Evolutionary conservation across 2,113 vertebrate species (phyloP).

Genomic region (Cyanoramphus novaezelandiae): DNA sequence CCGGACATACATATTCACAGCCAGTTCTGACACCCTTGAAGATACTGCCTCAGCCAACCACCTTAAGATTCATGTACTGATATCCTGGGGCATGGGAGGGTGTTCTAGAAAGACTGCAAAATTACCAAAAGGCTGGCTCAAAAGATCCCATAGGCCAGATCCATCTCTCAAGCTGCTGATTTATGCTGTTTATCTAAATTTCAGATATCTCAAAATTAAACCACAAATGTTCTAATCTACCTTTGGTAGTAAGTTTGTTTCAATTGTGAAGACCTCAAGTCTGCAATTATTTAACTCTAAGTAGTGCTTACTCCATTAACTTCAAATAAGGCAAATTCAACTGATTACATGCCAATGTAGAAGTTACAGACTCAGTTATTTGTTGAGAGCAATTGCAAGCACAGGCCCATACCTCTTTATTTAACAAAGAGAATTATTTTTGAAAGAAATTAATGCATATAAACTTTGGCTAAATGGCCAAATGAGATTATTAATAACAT

Average conservation of each 20-base stretch:
- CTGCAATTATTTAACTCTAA: not conserved
- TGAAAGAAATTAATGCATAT: not conserved
- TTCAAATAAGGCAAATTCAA: constrained; percentile 2
- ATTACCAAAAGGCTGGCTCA: fast-evolving
- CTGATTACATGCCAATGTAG: not conserved
- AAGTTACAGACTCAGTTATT: not conserved
- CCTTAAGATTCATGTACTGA: fast-evolving
- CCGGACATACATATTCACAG: not conserved
- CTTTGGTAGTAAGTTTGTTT: not conserved
- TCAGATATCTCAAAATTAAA: not conserved
- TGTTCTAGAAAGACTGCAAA: not conserved
- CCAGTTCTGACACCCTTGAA: not conserved
- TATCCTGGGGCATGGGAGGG: not conserved
- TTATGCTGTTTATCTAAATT: not conserved
- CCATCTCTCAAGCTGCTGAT: not conserved
- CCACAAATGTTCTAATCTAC: not conserved
- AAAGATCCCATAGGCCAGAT: not conserved
- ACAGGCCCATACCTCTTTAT: not conserved
- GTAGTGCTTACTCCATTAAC: not conserved
- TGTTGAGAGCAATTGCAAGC: not conserved
- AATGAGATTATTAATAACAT: not conserved
- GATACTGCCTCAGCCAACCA: not conserved
- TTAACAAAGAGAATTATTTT: not conserved
- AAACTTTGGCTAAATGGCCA: not conserved
- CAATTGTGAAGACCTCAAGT: not conserved